These are phyloP conservation scores for Eristalis intricaria DNA, from an alignment of 2,888 invertebrate genomes.

Conservation along the genomic window DNA sequence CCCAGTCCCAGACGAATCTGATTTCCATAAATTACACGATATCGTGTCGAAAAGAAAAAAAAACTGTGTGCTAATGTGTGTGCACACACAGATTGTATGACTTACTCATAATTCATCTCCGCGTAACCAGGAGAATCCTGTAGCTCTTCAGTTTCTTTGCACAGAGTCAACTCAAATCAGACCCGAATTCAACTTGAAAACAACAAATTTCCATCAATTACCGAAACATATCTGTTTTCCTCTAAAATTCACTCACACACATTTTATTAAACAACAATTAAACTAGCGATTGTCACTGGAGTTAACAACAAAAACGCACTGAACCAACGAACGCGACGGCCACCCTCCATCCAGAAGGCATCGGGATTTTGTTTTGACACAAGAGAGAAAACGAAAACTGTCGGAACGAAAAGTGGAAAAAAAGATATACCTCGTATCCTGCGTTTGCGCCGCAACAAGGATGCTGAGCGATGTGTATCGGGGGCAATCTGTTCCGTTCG, in stretches of 20 bases:
- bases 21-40: constrained; percentile 65
- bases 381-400: constrained; percentile 23
- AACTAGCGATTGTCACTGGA: constrained; percentile 11
- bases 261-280: constrained; percentile 22
- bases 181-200: neutral
- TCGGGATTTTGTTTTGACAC: constrained; percentile 66
- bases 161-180: constrained; percentile 2
- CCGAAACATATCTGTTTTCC: constrained; percentile 29
- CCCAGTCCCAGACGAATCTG: constrained; percentile 55
- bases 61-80: constrained; percentile 6
- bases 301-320: constrained; percentile 59
- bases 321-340: constrained; percentile 21
- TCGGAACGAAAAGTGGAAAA: constrained; percentile 23
- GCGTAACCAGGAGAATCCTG: constrained; percentile 18
- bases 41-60: constrained; percentile 1
- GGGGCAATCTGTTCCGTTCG: neutral
- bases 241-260: neutral
- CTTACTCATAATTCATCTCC: constrained; percentile 72
- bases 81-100: constrained; percentile 5
- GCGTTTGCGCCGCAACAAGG: constrained; percentile 49
- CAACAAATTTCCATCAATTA: constrained; percentile 11
- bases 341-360: constrained; percentile 50
- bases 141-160: constrained; percentile 17
- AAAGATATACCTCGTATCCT: constrained; percentile 35
- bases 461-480: constrained; percentile 22